A percentile compares a stretch with the other conserved stretches of the same genome.
Evolutionary conservation across 2,888 invertebrate genomes (phyloP).

Genomic region (Amphimallon solstitiale): DNA sequence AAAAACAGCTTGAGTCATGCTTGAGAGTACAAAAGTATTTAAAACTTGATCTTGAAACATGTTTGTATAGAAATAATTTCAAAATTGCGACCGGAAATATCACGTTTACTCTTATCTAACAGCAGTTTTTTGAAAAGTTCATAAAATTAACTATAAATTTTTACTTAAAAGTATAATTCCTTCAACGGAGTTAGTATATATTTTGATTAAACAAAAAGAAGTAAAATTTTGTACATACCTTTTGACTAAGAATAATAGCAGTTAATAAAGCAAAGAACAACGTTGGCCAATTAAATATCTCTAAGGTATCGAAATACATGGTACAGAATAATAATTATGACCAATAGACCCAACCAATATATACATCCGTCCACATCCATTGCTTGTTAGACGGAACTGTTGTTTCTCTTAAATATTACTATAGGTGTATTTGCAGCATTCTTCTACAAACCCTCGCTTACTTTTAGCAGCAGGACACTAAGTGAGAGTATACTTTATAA

Average conservation of each 20-base stretch:
- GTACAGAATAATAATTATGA: conserved; percentile 36
- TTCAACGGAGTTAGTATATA: too few species aligned
- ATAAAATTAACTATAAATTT: too few species aligned
- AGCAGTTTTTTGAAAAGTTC: too few species aligned
- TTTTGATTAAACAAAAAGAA: background rate
- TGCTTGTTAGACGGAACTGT: background rate
- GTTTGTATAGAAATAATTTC: too few species aligned
- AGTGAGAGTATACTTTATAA: conserved; percentile 28
- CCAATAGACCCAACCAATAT: conserved; percentile 42
- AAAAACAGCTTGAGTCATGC: too few species aligned
- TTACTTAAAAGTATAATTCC: too few species aligned
- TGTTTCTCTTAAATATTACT: background rate
- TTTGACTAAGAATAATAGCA: background rate
- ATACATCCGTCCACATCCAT: conserved; percentile 37
- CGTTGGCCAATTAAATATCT: conserved; percentile 26
- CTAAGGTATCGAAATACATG: conserved; percentile 37
- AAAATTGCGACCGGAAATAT: too few species aligned
- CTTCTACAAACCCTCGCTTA: background rate
- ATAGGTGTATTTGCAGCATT: background rate
- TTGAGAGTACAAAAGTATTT: too few species aligned
- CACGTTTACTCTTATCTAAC: too few species aligned
- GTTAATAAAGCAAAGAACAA: background rate
- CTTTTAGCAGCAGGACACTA: background rate
- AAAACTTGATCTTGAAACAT: too few species aligned
- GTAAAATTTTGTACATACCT: background rate